These are phyloP conservation scores for Eilema caniola DNA, from an alignment of 2,888 invertebrate genomes.

Conservation along the genomic window DNA sequence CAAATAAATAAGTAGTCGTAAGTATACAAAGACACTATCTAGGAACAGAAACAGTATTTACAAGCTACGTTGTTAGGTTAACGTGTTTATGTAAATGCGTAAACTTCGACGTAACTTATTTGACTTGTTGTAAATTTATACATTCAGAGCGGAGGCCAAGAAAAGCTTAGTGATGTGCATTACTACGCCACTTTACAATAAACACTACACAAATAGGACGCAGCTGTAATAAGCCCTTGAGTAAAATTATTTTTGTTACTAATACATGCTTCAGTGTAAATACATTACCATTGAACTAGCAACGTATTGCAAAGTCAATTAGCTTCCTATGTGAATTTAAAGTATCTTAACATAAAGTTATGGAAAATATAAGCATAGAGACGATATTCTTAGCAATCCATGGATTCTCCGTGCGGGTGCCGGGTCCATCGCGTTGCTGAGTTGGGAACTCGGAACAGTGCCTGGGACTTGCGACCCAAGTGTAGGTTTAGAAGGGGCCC, in stretches of 20 bases:
- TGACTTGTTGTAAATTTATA: conserved; percentile 66
- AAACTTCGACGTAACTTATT: conserved; percentile 72
- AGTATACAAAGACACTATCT: conserved; percentile 58
- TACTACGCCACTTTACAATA: conserved; percentile 32
- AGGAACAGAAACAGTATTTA: conserved; percentile 64
- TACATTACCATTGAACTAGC: neutral
- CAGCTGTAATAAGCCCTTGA: conserved; percentile 15
- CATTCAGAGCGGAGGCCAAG: conserved; percentile 55
- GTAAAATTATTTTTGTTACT: conserved; percentile 20
- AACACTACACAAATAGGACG: conserved; percentile 29
- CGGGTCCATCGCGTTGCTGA: too few species aligned
- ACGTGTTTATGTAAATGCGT: conserved; percentile 75
- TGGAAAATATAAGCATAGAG: too few species aligned
- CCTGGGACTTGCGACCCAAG: too few species aligned
- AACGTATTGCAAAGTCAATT: neutral
- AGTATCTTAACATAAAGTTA: too few species aligned
- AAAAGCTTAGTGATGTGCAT: conserved; percentile 46
- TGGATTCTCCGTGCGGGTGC: too few species aligned
- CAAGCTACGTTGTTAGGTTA: conserved; percentile 64
- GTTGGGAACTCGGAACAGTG: too few species aligned
- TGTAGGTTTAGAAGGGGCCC: too few species aligned
- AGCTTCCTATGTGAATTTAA: too few species aligned
- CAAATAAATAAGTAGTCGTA: conserved; percentile 57
- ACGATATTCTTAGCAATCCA: too few species aligned
- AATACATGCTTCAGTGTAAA: conserved; percentile 10